A percentile compares a stretch with the other conserved stretches of the same genome.
phyloP scores from a whole-genome alignment of 1,140 invertebrate genomes.

The Cotesia chilonis region DNA sequence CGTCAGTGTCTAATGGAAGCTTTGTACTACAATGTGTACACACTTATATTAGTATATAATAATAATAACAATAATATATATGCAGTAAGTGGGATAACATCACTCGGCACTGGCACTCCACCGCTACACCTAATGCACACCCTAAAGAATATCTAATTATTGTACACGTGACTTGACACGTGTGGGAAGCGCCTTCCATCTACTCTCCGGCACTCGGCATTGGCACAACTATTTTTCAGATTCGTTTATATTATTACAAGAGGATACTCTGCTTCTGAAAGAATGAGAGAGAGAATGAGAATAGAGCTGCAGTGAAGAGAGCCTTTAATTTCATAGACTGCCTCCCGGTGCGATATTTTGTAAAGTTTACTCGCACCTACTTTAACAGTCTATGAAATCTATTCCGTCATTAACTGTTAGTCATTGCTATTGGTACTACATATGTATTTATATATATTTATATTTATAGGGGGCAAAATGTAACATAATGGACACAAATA shows the following conservation, averaged over 20 bases:
- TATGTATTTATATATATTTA: too few species aligned
- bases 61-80: not conserved
- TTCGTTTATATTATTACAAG: slow-evolving; percentile 52
- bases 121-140: slow-evolving; percentile 51
- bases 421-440: not conserved
- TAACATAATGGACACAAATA: too few species aligned
- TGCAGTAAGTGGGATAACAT: slow-evolving; percentile 18
- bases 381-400: slow-evolving; percentile 54
- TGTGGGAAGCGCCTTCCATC: slow-evolving; percentile 59
- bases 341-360: slow-evolving; percentile 61
- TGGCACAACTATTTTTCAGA: slow-evolving; percentile 57
- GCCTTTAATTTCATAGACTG: slow-evolving; percentile 45
- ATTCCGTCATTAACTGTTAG: slow-evolving; percentile 54
- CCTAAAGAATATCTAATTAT: slow-evolving; percentile 66
- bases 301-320: slow-evolving; percentile 32
- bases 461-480: too few species aligned
- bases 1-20: slow-evolving; percentile 26
- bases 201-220: too few species aligned
- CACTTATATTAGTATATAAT: not conserved
- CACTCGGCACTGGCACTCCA: slow-evolving; percentile 9
- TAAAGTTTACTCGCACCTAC: slow-evolving; percentile 57
- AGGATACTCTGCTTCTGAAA: too few species aligned
- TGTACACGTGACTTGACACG: slow-evolving; percentile 62
- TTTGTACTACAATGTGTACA: slow-evolving; percentile 8
- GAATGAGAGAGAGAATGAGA: slow-evolving; percentile 42